Percentiles rank a stretch among this genome's conserved stretches.
phyloP scores from a whole-genome alignment of 2,797 vertebrate species.

The Myotis myotis region DNA sequence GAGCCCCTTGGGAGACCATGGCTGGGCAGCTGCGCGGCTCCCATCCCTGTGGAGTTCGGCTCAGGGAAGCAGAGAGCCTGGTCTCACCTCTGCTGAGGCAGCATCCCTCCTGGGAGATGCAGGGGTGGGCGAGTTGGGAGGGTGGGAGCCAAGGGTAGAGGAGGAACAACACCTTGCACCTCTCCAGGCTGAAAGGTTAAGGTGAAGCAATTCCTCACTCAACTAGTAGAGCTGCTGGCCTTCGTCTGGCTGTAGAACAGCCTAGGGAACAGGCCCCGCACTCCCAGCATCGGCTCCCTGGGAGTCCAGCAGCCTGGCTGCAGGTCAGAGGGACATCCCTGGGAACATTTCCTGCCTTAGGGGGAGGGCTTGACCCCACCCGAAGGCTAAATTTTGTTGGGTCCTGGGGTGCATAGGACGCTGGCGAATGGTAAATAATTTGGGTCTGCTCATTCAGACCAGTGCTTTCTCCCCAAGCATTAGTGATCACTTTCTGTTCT shows the following conservation, averaged over 20 bases:
- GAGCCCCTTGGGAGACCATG: neutral
- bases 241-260: neutral
- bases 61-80: neutral
- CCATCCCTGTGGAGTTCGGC: neutral
- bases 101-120: neutral
- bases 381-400: neutral
- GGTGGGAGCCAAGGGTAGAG: neutral
- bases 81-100: neutral
- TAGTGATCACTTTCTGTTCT: neutral
- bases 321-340: neutral
- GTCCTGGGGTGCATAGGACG: neutral
- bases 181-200: neutral
- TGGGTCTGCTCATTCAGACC: neutral
- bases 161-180: neutral
- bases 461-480: neutral
- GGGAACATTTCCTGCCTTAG: neutral
- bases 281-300: neutral
- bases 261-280: neutral
- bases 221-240: neutral
- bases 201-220: neutral
- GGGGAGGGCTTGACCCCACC: neutral
- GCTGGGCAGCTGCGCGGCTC: neutral
- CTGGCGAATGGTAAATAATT: neutral
- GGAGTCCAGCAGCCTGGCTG: neutral
- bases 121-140: neutral